phyloP scores from a whole-genome alignment of 2,797 vertebrate species.

The Lacerta viridis region DNA sequence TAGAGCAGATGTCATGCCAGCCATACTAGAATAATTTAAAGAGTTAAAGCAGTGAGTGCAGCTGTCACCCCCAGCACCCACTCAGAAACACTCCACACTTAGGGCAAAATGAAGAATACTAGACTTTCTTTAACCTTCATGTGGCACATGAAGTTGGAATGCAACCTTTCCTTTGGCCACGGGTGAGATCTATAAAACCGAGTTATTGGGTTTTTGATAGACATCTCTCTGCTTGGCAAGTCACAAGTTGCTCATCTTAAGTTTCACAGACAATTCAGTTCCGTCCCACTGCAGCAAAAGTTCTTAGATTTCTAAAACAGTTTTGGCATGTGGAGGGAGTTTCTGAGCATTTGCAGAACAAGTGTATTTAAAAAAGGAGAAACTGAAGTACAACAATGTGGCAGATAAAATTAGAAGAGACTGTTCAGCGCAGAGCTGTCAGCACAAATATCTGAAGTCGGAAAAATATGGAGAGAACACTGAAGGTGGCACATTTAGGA shows the following conservation, averaged over 20 bases:
- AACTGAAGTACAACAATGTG: not conserved
- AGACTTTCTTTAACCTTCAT: conserved; percentile 19
- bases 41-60: not conserved
- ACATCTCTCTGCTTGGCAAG: not conserved
- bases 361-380: conserved; percentile 14
- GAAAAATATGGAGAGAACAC: not conserved
- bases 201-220: not conserved
- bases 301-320: not conserved
- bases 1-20: conserved; percentile 52
- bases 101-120: conserved; percentile 57
- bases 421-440: not conserved
- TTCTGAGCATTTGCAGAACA: not conserved
- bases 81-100: conserved; percentile 57
- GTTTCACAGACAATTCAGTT: not conserved
- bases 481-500: not conserved
- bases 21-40: conserved; percentile 45
- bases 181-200: not conserved
- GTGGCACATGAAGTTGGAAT: not conserved
- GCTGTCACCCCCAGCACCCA: rapidly evolving
- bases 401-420: conserved; percentile 19
- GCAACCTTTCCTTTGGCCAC: not conserved
- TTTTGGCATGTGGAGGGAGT: not conserved
- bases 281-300: not conserved
- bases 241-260: conserved; percentile 15
- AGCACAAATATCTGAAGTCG: not conserved